Conservation (phyloP, 2,113 vertebrate genomes). For the Siphamia tubifer region DNA sequence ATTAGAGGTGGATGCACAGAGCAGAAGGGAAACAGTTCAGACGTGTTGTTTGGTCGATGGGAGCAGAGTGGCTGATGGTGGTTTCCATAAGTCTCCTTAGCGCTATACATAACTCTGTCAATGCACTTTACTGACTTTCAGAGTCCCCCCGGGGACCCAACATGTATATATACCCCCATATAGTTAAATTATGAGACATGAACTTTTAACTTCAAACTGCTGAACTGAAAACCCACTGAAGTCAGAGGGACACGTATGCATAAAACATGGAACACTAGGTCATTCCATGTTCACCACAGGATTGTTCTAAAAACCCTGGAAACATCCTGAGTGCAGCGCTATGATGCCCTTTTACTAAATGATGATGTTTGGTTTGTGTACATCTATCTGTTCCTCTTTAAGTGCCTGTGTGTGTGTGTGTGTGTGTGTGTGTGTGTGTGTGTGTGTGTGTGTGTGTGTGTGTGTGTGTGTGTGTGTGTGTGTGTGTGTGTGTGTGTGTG, state of each 20-base stretch:
- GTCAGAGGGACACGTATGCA: neutral
- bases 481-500: neutral
- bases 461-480: neutral
- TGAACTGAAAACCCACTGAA: neutral
- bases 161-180: neutral
- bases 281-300: neutral
- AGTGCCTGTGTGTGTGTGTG: neutral
- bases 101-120: neutral
- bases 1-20: neutral
- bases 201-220: neutral
- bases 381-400: neutral
- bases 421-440: neutral
- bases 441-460: neutral
- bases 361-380: neutral
- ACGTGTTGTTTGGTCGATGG: neutral
- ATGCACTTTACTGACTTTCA: neutral
- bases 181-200: neutral
- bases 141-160: neutral
- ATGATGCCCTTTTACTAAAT: neutral
- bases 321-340: neutral
- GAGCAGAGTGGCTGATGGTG: neutral
- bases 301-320: neutral
- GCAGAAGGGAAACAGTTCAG: neutral
- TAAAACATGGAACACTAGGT: neutral
- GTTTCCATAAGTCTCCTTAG: neutral